Evolutionary conservation across 2,888 invertebrate species (phyloP).

Genomic region (Latrodectus hesperus): DNA sequence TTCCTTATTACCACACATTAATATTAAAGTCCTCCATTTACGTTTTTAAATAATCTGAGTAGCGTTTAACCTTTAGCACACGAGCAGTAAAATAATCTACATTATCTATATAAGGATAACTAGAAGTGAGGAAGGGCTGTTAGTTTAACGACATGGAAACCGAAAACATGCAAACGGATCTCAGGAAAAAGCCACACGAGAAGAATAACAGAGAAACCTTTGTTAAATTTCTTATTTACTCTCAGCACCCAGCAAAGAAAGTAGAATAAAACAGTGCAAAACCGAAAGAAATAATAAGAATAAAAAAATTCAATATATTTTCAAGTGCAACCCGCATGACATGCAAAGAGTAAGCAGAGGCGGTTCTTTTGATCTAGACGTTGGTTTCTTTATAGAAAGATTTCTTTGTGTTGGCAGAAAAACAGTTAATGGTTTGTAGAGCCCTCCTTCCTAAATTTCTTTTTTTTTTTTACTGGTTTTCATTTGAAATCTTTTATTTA

Average conservation of each 20-base stretch:
- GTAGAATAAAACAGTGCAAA: slow-evolving; percentile 10
- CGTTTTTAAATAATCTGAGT: too few species aligned
- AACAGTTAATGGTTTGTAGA: slow-evolving; percentile 58
- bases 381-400: slow-evolving; percentile 36
- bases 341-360: slow-evolving; percentile 35
- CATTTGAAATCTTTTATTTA: slow-evolving; percentile 6
- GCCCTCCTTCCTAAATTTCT: slow-evolving; percentile 41
- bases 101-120: too few species aligned
- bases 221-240: slow-evolving; percentile 60
- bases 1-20: too few species aligned
- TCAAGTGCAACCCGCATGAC: slow-evolving; percentile 36
- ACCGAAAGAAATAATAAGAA: background rate
- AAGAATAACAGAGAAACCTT: slow-evolving; percentile 44
- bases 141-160: too few species aligned
- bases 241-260: slow-evolving; percentile 29
- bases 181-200: background rate
- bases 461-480: slow-evolving; percentile 17
- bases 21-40: too few species aligned
- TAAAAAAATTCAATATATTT: slow-evolving; percentile 40
- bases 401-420: slow-evolving; percentile 57
- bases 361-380: slow-evolving; percentile 40
- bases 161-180: too few species aligned
- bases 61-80: too few species aligned
- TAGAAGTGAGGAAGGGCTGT: too few species aligned
- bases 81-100: too few species aligned